A percentile compares a stretch with the other conserved stretches of the same genome.
Evolutionary conservation across 2,888 invertebrate species (phyloP).

Genomic region (Minunthozetes semirufus): DNA sequence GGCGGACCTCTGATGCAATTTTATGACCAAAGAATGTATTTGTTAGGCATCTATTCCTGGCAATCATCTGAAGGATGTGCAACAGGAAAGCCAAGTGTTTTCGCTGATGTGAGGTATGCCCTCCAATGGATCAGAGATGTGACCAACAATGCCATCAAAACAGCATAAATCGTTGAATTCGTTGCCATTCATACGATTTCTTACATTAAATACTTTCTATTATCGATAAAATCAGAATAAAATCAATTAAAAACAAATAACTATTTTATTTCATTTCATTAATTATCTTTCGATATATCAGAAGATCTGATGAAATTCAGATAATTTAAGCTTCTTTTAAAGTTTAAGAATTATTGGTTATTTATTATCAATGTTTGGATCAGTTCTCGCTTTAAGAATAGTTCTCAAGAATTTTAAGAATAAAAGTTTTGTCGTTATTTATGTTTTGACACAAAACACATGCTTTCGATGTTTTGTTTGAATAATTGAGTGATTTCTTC

Average conservation of each 20-base stretch:
- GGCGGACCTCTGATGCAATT: constrained; percentile 26
- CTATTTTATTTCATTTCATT: no score
- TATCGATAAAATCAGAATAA: no score
- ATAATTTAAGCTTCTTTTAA: no score
- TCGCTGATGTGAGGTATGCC: constrained; percentile 25
- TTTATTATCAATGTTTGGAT: no score
- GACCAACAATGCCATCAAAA: constrained; percentile 16
- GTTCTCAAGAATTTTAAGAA: not conserved
- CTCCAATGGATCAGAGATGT: constrained; percentile 25
- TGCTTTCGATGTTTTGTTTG: not conserved
- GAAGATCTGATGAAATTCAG: no score
- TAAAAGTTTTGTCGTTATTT: not conserved
- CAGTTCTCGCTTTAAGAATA: no score
- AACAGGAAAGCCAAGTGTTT: constrained; percentile 23
- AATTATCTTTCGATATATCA: no score
- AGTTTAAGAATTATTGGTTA: no score
- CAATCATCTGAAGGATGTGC: constrained; percentile 18
- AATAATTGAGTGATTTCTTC: not conserved
- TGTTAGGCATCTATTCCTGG: constrained; percentile 24
- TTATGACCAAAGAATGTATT: constrained; percentile 7
- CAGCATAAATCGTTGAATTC: not conserved
- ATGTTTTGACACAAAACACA: not conserved
- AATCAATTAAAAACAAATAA: no score
- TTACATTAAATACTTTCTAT: no score
- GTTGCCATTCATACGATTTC: no score